Base-by-base conservation (phyloP, 2,888 invertebrate species). In the Oscheius onirici region DNA sequence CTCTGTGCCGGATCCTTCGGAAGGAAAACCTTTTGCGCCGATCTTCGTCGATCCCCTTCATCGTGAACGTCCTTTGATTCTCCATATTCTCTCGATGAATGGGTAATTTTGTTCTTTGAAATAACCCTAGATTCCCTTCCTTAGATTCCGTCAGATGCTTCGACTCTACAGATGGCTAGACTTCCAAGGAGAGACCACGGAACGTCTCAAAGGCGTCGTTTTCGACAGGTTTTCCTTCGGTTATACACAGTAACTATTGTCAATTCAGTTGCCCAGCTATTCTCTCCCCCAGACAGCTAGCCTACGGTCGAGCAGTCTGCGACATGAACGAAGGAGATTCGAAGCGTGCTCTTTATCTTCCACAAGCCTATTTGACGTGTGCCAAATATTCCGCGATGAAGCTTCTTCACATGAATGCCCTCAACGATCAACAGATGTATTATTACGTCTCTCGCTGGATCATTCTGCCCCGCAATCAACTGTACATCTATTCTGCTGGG, bases 131-230 rank as follows among this genome's bases (percentile, higher is more conserved):
- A n/a, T n/a, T n/a, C n/a, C n/a, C n/a, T n/a, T n/a, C n/a, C n/a
- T n/a, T n/a, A n/a, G n/a, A 1, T 65, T 65, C 51, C 65, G 65
- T 2, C 22, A 20, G 1, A 3, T 65, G 15, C 15, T 52, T 28
- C 43, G 44, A 44, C 52, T 65, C 28, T 65, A 65, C 15, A 46
- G 65, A 11, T 65, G 51, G 49, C 49, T 65, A n/a, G 65, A 65
- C 20, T n/a, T 17, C 40, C 46, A 65, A 13, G 52, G 65, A 10
- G 51, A 34, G 46, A 40, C 24, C 28, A 49, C 51, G 10, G 28
- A 65, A 10, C 49, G 40, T 22, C 28, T 49, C 17, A n/a, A 26
- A 11, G 49, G 49, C 8, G 17, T 65, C 26, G 15, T 49, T 17
- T 65, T 51, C 26, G 49, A 51, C 52, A 65, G 63, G 63, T 63